Percentiles rank a stretch among this genome's conserved stretches.
These are phyloP conservation scores for Conopomorpha cramerella DNA, from an alignment of 1,140 invertebrate genomes.

Conservation along the genomic window DNA sequence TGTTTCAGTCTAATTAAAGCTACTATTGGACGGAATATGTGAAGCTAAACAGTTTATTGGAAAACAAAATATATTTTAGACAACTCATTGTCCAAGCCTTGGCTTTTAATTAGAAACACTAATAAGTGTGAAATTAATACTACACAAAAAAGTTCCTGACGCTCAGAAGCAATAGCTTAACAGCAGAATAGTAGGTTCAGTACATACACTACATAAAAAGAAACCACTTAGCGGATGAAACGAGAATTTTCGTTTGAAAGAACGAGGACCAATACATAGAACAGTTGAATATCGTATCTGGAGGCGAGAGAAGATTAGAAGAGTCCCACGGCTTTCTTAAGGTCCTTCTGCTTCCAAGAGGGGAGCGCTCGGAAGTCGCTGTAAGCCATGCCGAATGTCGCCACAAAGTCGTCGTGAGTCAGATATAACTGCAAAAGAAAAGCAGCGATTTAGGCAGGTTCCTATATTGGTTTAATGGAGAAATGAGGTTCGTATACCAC, in stretches of 20 bases:
- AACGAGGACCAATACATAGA: too few relatives aligned
- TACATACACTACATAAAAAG: neutral
- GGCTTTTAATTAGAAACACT: neutral
- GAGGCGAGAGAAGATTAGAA: conserved; percentile 70
- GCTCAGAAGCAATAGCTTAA: too few relatives aligned
- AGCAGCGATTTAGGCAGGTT: too few relatives aligned
- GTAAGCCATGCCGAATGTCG: conserved; percentile 82
- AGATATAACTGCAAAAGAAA: conserved; percentile 74
- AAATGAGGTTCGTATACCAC: too few relatives aligned
- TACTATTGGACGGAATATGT: too few relatives aligned
- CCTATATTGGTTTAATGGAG: too few relatives aligned
- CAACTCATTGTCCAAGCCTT: neutral
- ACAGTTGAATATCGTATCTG: neutral
- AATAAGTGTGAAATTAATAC: neutral
- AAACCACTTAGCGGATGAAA: neutral
- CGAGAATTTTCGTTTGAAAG: too few relatives aligned
- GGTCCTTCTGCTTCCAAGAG: conserved; percentile 83
- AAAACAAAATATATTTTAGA: neutral
- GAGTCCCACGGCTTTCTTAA: conserved; percentile 83
- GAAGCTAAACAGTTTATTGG: neutral
- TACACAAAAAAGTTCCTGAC: neutral
- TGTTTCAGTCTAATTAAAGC: too few relatives aligned
- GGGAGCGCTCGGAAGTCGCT: conserved; percentile 79
- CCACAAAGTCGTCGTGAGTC: conserved; percentile 84
- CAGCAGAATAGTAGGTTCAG: neutral